Conservation (phyloP, 1,140 invertebrate genomes). For the Holotrichia oblita region DNA sequence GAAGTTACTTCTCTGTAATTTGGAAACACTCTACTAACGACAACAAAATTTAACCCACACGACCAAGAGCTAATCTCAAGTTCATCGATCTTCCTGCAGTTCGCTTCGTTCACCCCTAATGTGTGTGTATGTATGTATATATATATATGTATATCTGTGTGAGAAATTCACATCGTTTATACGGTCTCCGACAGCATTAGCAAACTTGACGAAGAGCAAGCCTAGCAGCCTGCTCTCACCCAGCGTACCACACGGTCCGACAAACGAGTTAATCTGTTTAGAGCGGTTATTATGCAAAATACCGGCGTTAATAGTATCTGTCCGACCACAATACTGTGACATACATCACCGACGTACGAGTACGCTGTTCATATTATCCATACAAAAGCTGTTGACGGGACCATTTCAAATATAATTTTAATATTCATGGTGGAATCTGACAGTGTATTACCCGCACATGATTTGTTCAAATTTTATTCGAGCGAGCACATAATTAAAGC, state of each 20-base stretch:
- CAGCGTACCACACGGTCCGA: background rate
- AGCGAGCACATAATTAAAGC: background rate
- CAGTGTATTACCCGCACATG: background rate
- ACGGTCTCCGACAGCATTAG: background rate
- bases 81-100: slow-evolving; percentile 12
- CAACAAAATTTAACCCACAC: background rate
- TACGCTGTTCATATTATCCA: background rate
- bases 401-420: background rate
- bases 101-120: background rate
- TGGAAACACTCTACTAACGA: too few species aligned
- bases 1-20: too few species aligned
- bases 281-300: slow-evolving; percentile 27
- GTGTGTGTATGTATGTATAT: background rate
- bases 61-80: background rate
- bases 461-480: slow-evolving; percentile 21
- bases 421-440: background rate
- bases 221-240: background rate
- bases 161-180: background rate
- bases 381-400: background rate
- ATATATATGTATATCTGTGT: background rate
- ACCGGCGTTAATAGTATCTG: slow-evolving; percentile 28
- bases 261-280: slow-evolving; percentile 25
- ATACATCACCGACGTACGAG: background rate
- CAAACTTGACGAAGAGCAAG: background rate
- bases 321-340: slow-evolving; percentile 4